phyloP scores from a whole-genome alignment of 2,888 invertebrate genomes.

The Zaprionus obscuricornis region DNA sequence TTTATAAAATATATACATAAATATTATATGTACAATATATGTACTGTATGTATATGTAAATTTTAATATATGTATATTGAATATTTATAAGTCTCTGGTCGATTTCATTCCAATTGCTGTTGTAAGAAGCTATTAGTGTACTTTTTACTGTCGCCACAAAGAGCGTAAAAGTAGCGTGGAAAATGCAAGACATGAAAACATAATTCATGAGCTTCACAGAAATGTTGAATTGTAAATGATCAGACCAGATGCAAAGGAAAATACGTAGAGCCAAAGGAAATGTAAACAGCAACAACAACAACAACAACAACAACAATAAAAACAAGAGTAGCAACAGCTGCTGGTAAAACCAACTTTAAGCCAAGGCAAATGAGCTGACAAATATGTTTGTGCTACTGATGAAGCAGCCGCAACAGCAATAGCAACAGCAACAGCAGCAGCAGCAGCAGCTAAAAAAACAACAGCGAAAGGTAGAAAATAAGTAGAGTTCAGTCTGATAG shows the following conservation, averaged over 20 bases:
- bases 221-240: constrained; percentile 76
- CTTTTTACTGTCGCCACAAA: constrained; percentile 37
- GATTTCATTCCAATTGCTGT: constrained; percentile 50
- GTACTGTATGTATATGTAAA: too few relatives aligned
- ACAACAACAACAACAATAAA: too few relatives aligned
- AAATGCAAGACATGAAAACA: constrained; percentile 59
- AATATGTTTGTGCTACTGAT: neutral
- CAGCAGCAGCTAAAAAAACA: neutral
- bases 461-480: too few relatives aligned
- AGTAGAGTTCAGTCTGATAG: too few relatives aligned
- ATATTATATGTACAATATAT: too few relatives aligned
- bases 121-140: constrained; percentile 69
- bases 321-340: neutral
- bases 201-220: constrained; percentile 65
- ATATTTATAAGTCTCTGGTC: constrained; percentile 20
- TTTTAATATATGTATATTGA: too few relatives aligned
- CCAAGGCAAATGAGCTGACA: constrained; percentile 39
- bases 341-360: constrained; percentile 30
- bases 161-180: constrained; percentile 15
- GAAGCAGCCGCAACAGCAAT: neutral
- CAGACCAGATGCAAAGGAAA: constrained; percentile 33
- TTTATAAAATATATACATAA: too few relatives aligned
- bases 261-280: neutral
- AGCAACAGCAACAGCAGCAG: constrained; percentile 2
- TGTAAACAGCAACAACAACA: too few relatives aligned